Evolutionary conservation across 2,888 invertebrate genomes (phyloP).

Genomic region (Aphodius granarius): DNA sequence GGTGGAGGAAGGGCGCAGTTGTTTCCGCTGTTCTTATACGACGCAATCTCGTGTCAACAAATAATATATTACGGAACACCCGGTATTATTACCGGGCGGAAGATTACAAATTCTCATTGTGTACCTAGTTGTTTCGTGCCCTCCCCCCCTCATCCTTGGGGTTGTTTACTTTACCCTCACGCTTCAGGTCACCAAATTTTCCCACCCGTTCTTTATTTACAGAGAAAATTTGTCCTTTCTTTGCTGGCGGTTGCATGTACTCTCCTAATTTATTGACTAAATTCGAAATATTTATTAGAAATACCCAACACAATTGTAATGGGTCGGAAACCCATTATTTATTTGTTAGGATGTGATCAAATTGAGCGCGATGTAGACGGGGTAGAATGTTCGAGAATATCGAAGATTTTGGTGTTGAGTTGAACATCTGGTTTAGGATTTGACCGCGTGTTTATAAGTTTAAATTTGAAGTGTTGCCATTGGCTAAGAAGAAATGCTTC

Average conservation of each 20-base stretch:
- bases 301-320: too few relatives aligned
- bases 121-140: background rate
- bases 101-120: conserved; percentile 9
- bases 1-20: background rate
- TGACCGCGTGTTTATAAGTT: too few relatives aligned
- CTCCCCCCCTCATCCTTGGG: background rate
- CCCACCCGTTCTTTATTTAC: background rate
- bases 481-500: too few relatives aligned
- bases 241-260: background rate
- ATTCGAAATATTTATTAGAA: too few relatives aligned
- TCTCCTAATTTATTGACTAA: background rate
- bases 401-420: too few relatives aligned
- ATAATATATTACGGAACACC: conserved; percentile 22
- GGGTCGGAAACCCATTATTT: too few relatives aligned
- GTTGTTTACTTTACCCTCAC: background rate
- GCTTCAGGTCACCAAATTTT: background rate
- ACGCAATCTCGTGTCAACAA: conserved; percentile 27
- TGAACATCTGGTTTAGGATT: too few relatives aligned
- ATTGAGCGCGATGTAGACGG: too few relatives aligned
- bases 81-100: conserved; percentile 2
- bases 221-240: background rate
- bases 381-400: too few relatives aligned
- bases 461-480: too few relatives aligned
- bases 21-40: conserved; percentile 20
- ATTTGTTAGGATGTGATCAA: too few relatives aligned